A percentile compares a stretch with the other conserved stretches of the same genome.
phyloP scores from a whole-genome alignment of 2,113 vertebrate genomes.

The Spilogale gracilis region DNA sequence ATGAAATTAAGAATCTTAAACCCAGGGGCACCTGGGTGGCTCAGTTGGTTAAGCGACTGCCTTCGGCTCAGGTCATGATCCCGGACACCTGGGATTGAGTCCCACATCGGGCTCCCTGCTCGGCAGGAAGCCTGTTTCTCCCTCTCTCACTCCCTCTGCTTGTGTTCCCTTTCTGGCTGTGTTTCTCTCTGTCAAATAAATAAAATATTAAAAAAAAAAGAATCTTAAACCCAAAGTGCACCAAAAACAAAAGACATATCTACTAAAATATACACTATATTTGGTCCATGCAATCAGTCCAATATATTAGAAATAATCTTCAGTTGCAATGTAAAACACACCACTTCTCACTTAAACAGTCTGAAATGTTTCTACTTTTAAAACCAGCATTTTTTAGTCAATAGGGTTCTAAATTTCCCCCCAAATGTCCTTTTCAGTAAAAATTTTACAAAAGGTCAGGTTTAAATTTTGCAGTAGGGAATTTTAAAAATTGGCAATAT shows the following conservation, averaged over 20 bases:
- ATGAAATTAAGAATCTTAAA: conserved; percentile 37
- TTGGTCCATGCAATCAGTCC: neutral
- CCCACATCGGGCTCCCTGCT: too few species aligned
- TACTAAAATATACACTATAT: neutral
- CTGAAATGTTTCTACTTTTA: neutral
- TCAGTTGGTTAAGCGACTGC: too few species aligned
- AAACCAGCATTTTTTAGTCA: conserved; percentile 35
- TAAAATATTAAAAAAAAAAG: neutral
- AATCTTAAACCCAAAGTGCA: neutral
- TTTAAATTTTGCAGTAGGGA: neutral
- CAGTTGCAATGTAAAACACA: conserved; percentile 29
- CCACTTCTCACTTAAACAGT: neutral
- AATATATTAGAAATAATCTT: neutral
- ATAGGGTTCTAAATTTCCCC: neutral
- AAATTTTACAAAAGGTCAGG: conserved; percentile 34
- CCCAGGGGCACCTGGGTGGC: neutral
- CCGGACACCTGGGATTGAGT: too few species aligned
- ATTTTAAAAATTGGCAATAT: conserved; percentile 46
- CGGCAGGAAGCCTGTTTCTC: too few species aligned
- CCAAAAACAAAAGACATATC: neutral
- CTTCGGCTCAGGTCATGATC: too few species aligned
- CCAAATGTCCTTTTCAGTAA: neutral
- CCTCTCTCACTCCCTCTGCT: too few species aligned
- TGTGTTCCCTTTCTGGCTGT: too few species aligned
- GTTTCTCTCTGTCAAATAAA: too few species aligned